Evolutionary conservation across 2,113 vertebrate genomes (phyloP).

Genomic region (Rattus norvegicus): DNA sequence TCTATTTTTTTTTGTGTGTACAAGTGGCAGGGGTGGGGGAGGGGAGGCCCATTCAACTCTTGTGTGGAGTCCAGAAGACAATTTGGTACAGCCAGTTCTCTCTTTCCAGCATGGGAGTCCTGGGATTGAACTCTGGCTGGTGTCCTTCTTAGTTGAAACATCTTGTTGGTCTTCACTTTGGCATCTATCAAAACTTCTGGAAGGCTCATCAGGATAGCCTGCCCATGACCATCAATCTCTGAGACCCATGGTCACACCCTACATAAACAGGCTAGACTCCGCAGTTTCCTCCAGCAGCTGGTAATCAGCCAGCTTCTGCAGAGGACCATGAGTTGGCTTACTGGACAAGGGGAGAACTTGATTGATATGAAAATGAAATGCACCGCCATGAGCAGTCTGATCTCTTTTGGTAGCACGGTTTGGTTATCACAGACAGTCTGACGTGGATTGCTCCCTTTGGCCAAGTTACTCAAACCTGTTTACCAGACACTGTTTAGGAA

Average conservation of each 20-base stretch:
- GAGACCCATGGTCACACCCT: background rate
- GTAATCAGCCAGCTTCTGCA: background rate
- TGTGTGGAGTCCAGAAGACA: background rate
- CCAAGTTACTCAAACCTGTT: background rate
- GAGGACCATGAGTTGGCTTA: background rate
- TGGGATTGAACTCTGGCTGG: background rate
- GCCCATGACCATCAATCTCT: too few species aligned
- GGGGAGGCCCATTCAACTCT: background rate
- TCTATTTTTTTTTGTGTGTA: background rate
- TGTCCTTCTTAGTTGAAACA: background rate
- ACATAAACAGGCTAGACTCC: too few species aligned
- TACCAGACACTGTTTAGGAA: background rate
- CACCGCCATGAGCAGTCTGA: background rate
- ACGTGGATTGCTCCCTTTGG: background rate
- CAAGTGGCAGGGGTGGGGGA: background rate
- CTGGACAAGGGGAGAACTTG: background rate
- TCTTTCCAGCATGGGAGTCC: background rate
- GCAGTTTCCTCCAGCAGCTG: background rate
- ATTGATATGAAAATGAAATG: background rate
- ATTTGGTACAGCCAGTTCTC: background rate
- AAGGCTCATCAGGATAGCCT: background rate
- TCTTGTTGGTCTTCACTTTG: background rate
- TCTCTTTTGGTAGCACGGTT: too few species aligned
- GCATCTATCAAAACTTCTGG: conserved; percentile 3
- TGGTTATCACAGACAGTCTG: background rate